Base-by-base conservation (phyloP, 2,888 invertebrate genomes). In the Dilophus febrilis region DNA sequence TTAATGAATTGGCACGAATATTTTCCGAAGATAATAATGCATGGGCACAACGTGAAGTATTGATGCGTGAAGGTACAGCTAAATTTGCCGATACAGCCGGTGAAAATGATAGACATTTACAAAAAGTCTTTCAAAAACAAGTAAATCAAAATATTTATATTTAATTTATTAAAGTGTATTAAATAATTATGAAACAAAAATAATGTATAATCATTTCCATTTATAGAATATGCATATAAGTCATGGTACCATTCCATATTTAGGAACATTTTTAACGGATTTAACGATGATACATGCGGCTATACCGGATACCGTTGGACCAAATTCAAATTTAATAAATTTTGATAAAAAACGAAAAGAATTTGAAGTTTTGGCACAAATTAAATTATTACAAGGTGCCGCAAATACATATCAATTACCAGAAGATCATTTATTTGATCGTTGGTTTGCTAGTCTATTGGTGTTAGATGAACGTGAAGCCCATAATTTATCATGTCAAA, bases 221-320 rank as follows among this genome's bases (percentile, higher is more conserved):
- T 45, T 53, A 48, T 59, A 68, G 56, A 68, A 77, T 46, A 72
- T 72, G 36, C 68, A 70, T 49, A 85, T 86, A 48, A 85, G 83
- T 46, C 81, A 90, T 55, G 95, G 95, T 13, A 95, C 95, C 3
- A 91, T 97, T 54, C 98, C 98, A 12, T 98, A 95, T 58, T 66
- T 98, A 45, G 97, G 97, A 19, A 97, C 95, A 4, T 98, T 98
- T 64, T 68, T 98, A 41, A 98, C 97, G 3, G 98, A 98, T 64
- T 73, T 98, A 47, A 95, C 94, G 2, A 95, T 97, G 92, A 91
- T 97, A 52, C 94, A 98, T 64, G 88, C 94, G 12, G 95, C 95
- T 28, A 87, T 84, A 55, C 86, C 88, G 0, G 91, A 91, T 55
- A 75, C 74, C 6, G 58, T 36, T 13, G 32, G 58, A 31, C 73